Percentiles rank a stretch among this genome's conserved stretches.
phyloP scores from a whole-genome alignment of 2,113 vertebrate genomes.

The Otocyon megalotis region DNA sequence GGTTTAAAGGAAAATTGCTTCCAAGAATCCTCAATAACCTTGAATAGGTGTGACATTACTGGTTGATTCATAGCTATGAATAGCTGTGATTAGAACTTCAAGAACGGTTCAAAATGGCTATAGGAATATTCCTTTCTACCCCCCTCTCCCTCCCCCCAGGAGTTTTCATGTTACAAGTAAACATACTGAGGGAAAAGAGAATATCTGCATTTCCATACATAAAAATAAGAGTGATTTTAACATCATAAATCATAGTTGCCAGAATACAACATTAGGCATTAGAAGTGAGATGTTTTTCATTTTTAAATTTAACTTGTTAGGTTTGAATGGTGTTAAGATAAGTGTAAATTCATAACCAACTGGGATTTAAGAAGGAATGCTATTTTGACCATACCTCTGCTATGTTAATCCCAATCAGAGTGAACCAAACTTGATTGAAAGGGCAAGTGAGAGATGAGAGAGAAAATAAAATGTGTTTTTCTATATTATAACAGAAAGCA shows the following conservation, averaged over 20 bases:
- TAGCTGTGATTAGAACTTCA: conserved; percentile 56
- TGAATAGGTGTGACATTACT: conserved; percentile 47
- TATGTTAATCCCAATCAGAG: not conserved
- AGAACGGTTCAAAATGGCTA: conserved; percentile 35
- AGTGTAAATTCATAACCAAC: not conserved
- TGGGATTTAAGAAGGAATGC: not conserved
- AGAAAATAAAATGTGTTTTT: conserved; percentile 1
- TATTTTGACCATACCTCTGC: not conserved
- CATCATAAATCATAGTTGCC: conserved; percentile 2
- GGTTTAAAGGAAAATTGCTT: conserved; percentile 61
- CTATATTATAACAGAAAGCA: not conserved
- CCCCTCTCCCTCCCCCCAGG: not conserved
- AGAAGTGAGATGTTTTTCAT: conserved; percentile 24
- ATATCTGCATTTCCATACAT: conserved; percentile 17
- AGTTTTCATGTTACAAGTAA: not conserved
- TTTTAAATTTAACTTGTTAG: conserved; percentile 53
- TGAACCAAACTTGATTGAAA: conserved; percentile 2
- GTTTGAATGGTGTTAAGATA: conserved; percentile 16
- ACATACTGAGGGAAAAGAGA: not conserved
- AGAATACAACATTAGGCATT: conserved; percentile 28
- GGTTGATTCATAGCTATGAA: conserved; percentile 38
- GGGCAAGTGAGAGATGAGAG: not conserved
- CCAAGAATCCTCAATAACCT: conserved; percentile 40
- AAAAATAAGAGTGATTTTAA: conserved; percentile 51
- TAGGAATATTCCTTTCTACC: not conserved